A percentile compares a stretch with the other conserved stretches of the same genome.
Conservation (phyloP, 30 jellyfish, hydroid and myxozoan genomes). For the Clytia hemisphaerica region DNA sequence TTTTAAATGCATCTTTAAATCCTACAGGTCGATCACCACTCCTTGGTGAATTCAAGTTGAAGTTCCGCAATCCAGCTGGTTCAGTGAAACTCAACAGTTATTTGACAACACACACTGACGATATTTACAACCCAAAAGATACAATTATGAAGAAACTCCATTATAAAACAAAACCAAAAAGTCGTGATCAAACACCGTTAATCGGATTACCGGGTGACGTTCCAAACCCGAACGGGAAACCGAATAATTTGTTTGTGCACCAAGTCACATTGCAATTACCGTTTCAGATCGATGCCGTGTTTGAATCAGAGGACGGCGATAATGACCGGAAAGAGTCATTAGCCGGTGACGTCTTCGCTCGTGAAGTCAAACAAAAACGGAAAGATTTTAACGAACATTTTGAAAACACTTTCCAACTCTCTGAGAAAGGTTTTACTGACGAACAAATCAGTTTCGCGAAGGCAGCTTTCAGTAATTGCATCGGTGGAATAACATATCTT, state of each 20-base stretch:
- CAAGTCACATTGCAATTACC: slow-evolving; percentile 71
- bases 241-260: slow-evolving; percentile 54
- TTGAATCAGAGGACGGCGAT: slow-evolving; percentile 53
- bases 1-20: too few species aligned
- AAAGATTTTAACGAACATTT: slow-evolving; percentile 47
- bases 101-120: slow-evolving; percentile 52
- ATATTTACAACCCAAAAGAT: slow-evolving; percentile 60
- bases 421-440: slow-evolving; percentile 41
- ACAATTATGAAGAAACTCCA: slow-evolving; percentile 40
- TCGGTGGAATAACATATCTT: slow-evolving; percentile 91
- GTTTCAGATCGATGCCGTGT: slow-evolving; percentile 60
- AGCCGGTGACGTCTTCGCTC: slow-evolving; percentile 49
- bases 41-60: slow-evolving; percentile 55
- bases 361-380: slow-evolving; percentile 12
- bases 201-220: slow-evolving; percentile 68
- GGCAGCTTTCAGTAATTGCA: slow-evolving; percentile 91
- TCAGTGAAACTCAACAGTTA: slow-evolving; percentile 33
- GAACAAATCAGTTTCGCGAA: slow-evolving; percentile 63
- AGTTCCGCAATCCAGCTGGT: slow-evolving; percentile 43
- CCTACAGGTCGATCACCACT: slow-evolving; percentile 40
- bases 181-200: slow-evolving; percentile 35
- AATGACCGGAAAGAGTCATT: slow-evolving; percentile 27
- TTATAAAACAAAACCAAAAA: slow-evolving; percentile 40
- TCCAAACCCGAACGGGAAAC: slow-evolving; percentile 27
- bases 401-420: slow-evolving; percentile 42